Evolutionary conservation across 2,888 invertebrate species (phyloP).

Genomic region (Lagria hirta): DNA sequence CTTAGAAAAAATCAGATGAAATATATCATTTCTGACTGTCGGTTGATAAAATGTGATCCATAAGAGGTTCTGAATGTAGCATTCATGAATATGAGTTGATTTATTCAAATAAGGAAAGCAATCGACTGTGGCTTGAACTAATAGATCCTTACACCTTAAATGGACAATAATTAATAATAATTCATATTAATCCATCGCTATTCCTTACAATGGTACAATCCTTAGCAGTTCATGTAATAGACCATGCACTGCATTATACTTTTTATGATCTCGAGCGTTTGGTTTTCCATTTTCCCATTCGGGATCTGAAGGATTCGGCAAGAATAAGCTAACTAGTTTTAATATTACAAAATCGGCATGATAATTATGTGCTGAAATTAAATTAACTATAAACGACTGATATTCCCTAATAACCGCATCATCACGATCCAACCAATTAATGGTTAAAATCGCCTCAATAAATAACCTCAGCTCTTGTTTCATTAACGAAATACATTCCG

Average conservation of each 20-base stretch:
- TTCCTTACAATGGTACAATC: constrained; percentile 62
- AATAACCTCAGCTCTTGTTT: constrained; percentile 60
- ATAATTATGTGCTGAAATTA: constrained; percentile 68
- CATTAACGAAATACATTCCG: constrained; percentile 61
- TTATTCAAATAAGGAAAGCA: constrained; percentile 78
- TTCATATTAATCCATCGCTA: neutral
- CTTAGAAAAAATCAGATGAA: constrained; percentile 77
- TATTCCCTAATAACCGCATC: constrained; percentile 59
- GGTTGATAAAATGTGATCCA: constrained; percentile 76
- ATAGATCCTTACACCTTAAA: constrained; percentile 68
- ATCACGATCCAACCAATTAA: constrained; percentile 61
- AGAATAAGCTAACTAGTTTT: constrained; percentile 63
- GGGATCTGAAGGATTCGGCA: constrained; percentile 57
- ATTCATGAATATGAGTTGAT: constrained; percentile 67
- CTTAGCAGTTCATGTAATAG: constrained; percentile 52
- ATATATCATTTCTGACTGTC: constrained; percentile 65
- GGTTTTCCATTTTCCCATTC: constrained; percentile 66
- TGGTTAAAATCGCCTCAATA: constrained; percentile 61
- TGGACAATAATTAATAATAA: constrained; percentile 8
- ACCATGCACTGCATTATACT: constrained; percentile 66
- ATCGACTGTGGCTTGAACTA: constrained; percentile 64
- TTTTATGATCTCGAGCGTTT: constrained; percentile 57
- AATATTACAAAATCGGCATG: constrained; percentile 64
- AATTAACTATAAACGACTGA: constrained; percentile 65
- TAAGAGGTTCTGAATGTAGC: constrained; percentile 77